Evolutionary conservation across 1,140 invertebrate species (phyloP).

Genomic region (Brevipalpus yothersi): DNA sequence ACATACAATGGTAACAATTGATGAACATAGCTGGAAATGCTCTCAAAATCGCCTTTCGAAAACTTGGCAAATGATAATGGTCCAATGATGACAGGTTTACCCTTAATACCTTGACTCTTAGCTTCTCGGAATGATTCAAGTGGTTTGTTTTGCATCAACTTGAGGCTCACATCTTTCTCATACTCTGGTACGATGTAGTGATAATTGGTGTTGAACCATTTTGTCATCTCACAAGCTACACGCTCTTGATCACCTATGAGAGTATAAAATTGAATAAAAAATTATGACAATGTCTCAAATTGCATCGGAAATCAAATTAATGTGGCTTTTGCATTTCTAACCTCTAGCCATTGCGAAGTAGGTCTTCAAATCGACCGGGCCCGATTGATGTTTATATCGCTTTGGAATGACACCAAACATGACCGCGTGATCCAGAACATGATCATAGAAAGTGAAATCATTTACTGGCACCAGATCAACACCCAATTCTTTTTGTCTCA

Average conservation of each 20-base stretch:
- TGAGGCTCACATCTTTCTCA: background rate
- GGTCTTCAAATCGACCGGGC: background rate
- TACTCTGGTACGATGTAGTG: background rate
- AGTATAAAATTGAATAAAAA: background rate
- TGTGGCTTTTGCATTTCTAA: background rate
- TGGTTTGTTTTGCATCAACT: background rate
- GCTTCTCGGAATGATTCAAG: background rate
- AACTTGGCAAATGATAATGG: background rate
- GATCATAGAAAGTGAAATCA: background rate
- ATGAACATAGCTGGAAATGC: background rate
- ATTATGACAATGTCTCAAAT: no score
- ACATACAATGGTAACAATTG: background rate
- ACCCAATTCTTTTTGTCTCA: background rate
- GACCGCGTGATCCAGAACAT: background rate
- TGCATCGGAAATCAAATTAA: background rate
- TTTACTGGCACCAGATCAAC: background rate
- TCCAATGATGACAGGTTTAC: background rate
- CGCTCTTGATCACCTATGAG: background rate
- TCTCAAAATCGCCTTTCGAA: background rate
- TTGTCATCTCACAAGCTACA: background rate
- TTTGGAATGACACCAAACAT: background rate
- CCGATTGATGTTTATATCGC: background rate
- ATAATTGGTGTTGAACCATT: slow-evolving; percentile 1
- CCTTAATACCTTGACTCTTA: background rate
- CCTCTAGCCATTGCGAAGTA: slow-evolving; percentile 1